Evolutionary conservation across 2,113 vertebrate species (phyloP), one percentile per base, ranked within the genome.

Genomic region (Chaetops frenatus): DNA sequence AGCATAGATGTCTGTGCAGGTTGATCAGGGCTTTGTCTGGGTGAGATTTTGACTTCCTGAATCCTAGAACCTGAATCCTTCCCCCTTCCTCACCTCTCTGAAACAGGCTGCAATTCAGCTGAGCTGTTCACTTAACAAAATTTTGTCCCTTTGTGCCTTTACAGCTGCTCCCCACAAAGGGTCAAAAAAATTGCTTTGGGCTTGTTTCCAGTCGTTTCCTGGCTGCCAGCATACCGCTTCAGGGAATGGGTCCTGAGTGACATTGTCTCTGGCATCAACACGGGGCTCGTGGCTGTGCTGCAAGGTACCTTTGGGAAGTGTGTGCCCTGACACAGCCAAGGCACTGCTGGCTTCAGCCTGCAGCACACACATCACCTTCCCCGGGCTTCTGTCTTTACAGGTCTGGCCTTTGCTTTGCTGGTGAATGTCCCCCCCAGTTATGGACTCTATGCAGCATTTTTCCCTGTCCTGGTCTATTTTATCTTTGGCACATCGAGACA

Each of bases 401-500:
- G 99, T 76, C 97, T 99, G 28, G 99, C 99, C 10, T 99, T 99
- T 95, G 98, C 99, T 69, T 97, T 99, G 77, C 96, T 99, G 91
- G 99, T 98, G 64, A 98, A 97, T 3, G 86, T 99, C 5, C 98
- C 99, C 11, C 97, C 99, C 7, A 90, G 97, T 94, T 99, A 99
- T 16, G 99, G 99, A 11, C 97, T 99, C 54, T 99, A 99, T 81
- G 97, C 99, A 2, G 99, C 98, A 15, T 99, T 99, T 97, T 99
- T 99, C 88, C 99, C 99, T 16, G 89, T 98, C 5, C 27, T 99
- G 76, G 91, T 98, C 50, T 99, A 99, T 96, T 99, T 99, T 95
- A 98, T 99, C 95, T 96, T 99, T 57, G 99, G 99, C 58, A 99
- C 99, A 70, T 99, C 99, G 22, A 98, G 97, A 94, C 99, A 99